These are phyloP conservation scores for Alauda arvensis DNA, from an alignment of 2,797 vertebrate species.

Conservation along the genomic window DNA sequence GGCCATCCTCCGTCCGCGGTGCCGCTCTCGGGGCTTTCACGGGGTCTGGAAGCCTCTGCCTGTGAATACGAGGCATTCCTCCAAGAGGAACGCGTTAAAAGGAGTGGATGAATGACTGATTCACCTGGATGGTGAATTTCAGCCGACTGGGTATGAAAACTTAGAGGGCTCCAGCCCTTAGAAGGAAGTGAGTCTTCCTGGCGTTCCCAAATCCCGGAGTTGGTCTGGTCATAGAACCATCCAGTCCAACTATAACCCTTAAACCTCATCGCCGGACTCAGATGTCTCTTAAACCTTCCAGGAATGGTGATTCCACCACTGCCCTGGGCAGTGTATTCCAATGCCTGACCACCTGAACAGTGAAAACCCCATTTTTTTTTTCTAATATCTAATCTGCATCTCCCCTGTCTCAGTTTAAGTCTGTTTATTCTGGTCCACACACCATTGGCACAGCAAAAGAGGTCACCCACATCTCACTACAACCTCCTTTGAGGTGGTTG, in stretches of 20 bases:
- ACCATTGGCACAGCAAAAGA: background rate
- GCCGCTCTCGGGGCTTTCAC: accelerated
- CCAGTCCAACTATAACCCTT: background rate
- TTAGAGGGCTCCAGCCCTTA: background rate
- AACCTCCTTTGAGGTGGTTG: background rate
- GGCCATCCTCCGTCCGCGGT: accelerated
- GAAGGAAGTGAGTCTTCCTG: background rate
- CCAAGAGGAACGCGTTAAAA: too few species aligned
- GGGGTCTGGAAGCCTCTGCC: accelerated
- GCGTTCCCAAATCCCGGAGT: background rate
- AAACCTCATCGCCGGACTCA: background rate
- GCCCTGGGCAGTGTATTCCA: background rate
- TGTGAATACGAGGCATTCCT: background rate
- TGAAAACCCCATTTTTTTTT: too few species aligned
- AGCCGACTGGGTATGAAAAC: background rate
- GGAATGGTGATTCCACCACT: background rate
- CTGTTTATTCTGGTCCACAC: background rate
- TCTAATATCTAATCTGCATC: too few species aligned
- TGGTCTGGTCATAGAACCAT: background rate
- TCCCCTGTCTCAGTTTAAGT: background rate
- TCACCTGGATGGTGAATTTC: background rate
- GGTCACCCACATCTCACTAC: accelerated
- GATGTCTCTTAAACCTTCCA: background rate
- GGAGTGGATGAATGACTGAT: background rate
- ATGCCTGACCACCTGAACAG: accelerated